Conservation (phyloP, 2,888 invertebrate species). For the Tachystola acroxantha region DNA sequence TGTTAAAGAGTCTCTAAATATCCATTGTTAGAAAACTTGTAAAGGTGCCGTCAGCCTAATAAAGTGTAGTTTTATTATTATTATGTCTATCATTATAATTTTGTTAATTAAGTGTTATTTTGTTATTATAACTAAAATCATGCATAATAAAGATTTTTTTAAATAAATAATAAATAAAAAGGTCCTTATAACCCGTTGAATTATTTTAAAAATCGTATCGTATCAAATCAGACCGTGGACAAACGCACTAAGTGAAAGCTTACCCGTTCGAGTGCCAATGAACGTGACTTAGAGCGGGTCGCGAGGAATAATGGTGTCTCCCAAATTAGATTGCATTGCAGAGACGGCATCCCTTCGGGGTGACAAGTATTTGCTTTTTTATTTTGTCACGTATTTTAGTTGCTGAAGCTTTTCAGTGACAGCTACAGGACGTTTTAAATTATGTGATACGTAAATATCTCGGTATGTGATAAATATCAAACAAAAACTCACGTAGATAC, state of each 20-base stretch:
- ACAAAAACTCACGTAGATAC: no score
- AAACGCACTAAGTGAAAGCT: slow-evolving; percentile 22
- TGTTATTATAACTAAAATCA: no score
- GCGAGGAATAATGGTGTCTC: slow-evolving; percentile 40
- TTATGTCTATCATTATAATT: no score
- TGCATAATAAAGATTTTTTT: no score
- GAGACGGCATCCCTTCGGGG: slow-evolving; percentile 28
- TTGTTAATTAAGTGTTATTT: no score
- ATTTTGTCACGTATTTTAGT: slow-evolving; percentile 32
- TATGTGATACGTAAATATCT: background rate
- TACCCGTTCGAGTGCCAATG: slow-evolving; percentile 32
- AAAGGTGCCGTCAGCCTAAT: no score
- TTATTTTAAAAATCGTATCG: background rate
- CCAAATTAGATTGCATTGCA: slow-evolving; percentile 45
- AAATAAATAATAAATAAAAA: no score
- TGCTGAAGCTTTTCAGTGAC: background rate
- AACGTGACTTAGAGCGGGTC: slow-evolving; percentile 41
- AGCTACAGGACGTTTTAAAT: background rate
- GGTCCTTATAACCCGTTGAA: no score
- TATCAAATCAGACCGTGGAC: slow-evolving; percentile 9
- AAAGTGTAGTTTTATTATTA: no score
- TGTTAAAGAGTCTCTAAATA: no score
- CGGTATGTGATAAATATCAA: no score
- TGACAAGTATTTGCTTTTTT: slow-evolving; percentile 35
- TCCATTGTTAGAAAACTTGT: no score